A percentile compares a stretch with the other conserved stretches of the same genome.
Conservation (phyloP, 2,113 vertebrate genomes). For the Caranx ignobilis region DNA sequence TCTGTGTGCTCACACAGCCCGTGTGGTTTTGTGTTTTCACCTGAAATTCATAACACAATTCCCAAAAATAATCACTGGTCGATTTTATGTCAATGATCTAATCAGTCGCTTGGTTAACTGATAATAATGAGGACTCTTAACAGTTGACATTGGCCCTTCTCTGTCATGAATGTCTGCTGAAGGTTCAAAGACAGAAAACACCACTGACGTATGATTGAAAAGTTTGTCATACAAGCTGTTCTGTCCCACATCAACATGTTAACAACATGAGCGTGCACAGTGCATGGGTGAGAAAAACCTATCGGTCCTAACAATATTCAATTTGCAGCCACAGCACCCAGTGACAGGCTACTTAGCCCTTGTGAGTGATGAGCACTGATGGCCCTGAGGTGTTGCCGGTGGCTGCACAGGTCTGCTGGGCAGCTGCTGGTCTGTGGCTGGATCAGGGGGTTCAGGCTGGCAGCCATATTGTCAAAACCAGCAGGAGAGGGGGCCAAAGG, state of each 20-base stretch:
- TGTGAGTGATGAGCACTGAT: constrained; percentile 71
- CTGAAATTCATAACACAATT: no score
- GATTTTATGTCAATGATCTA: background rate
- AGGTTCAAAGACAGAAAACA: background rate
- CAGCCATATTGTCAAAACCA: constrained; percentile 74
- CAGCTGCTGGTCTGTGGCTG: constrained; percentile 73
- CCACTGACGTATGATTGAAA: background rate
- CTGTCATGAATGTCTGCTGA: background rate
- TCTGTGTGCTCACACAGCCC: constrained; percentile 20
- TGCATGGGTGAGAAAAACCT: constrained; percentile 64
- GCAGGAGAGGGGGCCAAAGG: constrained; percentile 61
- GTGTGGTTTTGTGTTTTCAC: no score
- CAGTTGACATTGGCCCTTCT: background rate
- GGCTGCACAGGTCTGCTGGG: constrained; percentile 62
- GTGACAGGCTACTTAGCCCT: constrained; percentile 73
- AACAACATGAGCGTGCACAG: constrained; percentile 29
- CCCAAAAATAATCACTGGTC: background rate
- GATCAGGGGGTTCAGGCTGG: constrained; percentile 59
- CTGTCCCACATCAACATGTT: constrained; percentile 41
- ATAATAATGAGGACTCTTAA: background rate
- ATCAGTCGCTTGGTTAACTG: background rate
- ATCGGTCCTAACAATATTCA: constrained; percentile 77
- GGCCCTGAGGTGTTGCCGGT: constrained; percentile 72
- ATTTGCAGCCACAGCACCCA: constrained; percentile 72
- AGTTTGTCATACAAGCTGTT: constrained; percentile 13